Percentiles rank a stretch among this genome's conserved stretches.
Evolutionary conservation across 2,797 vertebrate genomes (phyloP).

Genomic region (Podarcis lilfordi): DNA sequence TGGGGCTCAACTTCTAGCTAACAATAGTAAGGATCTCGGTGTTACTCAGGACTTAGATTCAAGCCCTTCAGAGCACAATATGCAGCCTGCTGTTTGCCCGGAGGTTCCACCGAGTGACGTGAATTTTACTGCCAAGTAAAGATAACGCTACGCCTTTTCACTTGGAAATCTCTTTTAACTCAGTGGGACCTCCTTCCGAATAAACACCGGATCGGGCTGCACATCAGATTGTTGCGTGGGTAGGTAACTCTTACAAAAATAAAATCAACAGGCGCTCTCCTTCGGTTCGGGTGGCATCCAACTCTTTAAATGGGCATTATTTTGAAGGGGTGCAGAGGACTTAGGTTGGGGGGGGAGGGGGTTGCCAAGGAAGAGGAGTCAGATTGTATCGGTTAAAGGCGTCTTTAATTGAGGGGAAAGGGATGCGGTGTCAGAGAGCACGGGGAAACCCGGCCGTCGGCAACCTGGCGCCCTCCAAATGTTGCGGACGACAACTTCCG

Average conservation of each 20-base stretch:
- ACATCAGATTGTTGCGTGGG: background rate
- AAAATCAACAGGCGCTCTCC: background rate
- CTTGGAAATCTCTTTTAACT: background rate
- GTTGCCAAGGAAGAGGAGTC: background rate
- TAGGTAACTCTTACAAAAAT: background rate
- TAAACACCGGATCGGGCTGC: background rate
- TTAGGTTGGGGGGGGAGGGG: background rate
- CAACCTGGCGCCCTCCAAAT: too few species aligned
- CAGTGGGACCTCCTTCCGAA: background rate
- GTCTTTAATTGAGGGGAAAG: background rate
- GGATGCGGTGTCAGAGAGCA: too few species aligned
- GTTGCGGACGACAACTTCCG: too few species aligned
- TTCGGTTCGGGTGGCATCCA: background rate
- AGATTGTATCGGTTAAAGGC: background rate
- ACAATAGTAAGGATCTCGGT: background rate
- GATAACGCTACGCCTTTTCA: background rate
- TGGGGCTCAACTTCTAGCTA: too few species aligned
- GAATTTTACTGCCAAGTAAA: background rate
- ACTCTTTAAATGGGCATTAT: too few species aligned
- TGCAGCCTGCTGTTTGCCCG: background rate
- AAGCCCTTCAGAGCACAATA: too few species aligned
- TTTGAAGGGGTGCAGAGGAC: background rate
- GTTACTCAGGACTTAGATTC: background rate
- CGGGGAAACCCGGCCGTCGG: too few species aligned
- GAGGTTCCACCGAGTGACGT: too few species aligned